phyloP scores from a whole-genome alignment of 2,888 invertebrate species.

The Endomychus coccineus region DNA sequence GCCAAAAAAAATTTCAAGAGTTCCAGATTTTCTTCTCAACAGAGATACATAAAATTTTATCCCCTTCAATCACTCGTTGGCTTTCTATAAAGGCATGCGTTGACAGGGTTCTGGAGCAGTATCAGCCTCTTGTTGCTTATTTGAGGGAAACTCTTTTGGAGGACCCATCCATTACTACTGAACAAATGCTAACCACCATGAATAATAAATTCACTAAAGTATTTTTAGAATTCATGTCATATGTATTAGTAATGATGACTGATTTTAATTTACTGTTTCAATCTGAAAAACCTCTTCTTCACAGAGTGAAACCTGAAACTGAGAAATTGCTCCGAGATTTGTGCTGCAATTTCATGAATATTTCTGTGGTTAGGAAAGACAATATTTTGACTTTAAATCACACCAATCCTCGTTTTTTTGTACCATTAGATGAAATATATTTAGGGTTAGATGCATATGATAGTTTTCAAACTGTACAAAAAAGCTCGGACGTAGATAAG shows the following conservation, averaged over 20 bases:
- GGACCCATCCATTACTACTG: no score
- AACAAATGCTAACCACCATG: no score
- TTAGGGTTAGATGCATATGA: constrained; percentile 6
- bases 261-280: no score
- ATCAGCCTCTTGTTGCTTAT: no score
- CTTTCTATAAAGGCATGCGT: constrained; percentile 28
- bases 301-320: constrained; percentile 21
- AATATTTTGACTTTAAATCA: constrained; percentile 13
- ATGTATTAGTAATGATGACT: no score
- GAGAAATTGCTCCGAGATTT: constrained; percentile 20
- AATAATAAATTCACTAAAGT: no score
- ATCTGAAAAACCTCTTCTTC: constrained; percentile 20
- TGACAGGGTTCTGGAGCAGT: constrained; percentile 1
- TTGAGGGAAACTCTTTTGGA: no score
- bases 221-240: no score
- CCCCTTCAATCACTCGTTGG: constrained; percentile 24
- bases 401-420: constrained; percentile 12
- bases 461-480: constrained; percentile 2
- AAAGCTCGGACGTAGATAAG: not conserved
- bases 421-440: constrained; percentile 8
- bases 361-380: constrained; percentile 8
- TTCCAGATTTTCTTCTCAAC: constrained; percentile 31
- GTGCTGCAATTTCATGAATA: constrained; percentile 16
- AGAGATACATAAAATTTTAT: constrained; percentile 31
- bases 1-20: constrained; percentile 23